These are phyloP conservation scores for Anguilla pacifica DNA, from an alignment of 2,797 vertebrate species.

Conservation along the genomic window DNA sequence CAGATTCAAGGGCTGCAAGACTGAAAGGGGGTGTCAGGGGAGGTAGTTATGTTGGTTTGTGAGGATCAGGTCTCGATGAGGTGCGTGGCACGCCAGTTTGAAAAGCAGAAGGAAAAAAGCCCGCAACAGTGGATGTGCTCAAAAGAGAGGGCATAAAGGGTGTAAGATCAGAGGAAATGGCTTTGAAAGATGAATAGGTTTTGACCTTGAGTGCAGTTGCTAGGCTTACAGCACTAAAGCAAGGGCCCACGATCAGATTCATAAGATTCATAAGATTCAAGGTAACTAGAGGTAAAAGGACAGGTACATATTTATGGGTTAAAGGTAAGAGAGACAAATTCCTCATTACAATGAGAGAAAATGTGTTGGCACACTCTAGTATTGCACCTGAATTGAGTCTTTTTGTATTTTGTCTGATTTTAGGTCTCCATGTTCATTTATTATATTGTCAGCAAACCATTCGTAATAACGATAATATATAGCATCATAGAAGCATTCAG, in stretches of 20 bases:
- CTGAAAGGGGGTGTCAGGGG: background rate
- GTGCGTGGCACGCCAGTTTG: background rate
- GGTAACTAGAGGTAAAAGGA: background rate
- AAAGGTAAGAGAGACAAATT: background rate
- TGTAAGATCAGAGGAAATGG: background rate
- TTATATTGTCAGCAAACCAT: background rate
- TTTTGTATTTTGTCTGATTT: background rate
- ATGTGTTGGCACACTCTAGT: background rate
- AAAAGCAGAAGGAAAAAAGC: background rate
- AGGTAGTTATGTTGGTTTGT: background rate
- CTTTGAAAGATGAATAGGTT: background rate
- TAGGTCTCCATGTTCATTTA: too few relatives aligned
- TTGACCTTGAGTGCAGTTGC: background rate
- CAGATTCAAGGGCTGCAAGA: background rate
- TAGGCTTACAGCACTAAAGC: conserved; percentile 10
- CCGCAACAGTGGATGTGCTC: background rate
- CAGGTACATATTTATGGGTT: background rate
- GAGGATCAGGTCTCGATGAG: background rate
- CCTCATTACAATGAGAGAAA: background rate
- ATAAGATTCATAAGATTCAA: background rate
- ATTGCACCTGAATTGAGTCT: background rate
- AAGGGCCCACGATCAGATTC: background rate
- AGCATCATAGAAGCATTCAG: background rate
- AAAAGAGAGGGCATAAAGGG: background rate
- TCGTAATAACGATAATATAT: background rate